A percentile compares a stretch with the other conserved stretches of the same genome.
phyloP scores from a whole-genome alignment of 37 sponge, comb jelly and placozoan genomes.

The Lycopodina hypogea region DNA sequence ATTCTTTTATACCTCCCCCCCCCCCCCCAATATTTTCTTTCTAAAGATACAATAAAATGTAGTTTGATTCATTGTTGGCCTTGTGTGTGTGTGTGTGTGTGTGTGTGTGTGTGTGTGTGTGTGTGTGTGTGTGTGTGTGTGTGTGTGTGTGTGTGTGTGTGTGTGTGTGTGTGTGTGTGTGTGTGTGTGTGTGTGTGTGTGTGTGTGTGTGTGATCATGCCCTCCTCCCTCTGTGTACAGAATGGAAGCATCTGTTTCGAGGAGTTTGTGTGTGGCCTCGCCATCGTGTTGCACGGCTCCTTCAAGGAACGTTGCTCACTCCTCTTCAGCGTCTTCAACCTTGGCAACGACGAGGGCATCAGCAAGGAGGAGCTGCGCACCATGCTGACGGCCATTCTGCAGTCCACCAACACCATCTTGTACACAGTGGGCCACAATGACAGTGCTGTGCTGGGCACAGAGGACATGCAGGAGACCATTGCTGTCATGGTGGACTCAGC shows the following conservation, averaged over 20 bases:
- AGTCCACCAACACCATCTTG: slow-evolving; percentile 54
- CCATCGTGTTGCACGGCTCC: slow-evolving; percentile 76
- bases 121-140: no score
- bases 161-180: no score
- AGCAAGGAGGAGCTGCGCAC: slow-evolving; percentile 58
- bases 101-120: no score
- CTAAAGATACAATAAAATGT: no score
- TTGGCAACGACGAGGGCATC: slow-evolving; percentile 76
- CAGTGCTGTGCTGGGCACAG: slow-evolving; percentile 24
- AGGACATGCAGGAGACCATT: slow-evolving; percentile 28
- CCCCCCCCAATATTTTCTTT: no score
- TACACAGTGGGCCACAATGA: slow-evolving; percentile 28
- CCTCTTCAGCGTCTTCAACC: slow-evolving; percentile 82
- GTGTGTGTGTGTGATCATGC: no score
- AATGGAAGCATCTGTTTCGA: slow-evolving; percentile 77
- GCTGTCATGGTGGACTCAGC: slow-evolving; percentile 71
- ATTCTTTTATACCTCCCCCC: no score
- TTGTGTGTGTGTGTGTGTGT: no score
- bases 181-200: no score
- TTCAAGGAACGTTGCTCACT: slow-evolving; percentile 70
- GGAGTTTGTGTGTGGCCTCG: slow-evolving; percentile 87
- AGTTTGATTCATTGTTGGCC: no score
- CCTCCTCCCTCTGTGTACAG: no score
- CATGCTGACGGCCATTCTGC: slow-evolving; percentile 57
- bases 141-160: no score